Conservation (phyloP, 1,140 invertebrate species). For the Drosophila sp. region DNA sequence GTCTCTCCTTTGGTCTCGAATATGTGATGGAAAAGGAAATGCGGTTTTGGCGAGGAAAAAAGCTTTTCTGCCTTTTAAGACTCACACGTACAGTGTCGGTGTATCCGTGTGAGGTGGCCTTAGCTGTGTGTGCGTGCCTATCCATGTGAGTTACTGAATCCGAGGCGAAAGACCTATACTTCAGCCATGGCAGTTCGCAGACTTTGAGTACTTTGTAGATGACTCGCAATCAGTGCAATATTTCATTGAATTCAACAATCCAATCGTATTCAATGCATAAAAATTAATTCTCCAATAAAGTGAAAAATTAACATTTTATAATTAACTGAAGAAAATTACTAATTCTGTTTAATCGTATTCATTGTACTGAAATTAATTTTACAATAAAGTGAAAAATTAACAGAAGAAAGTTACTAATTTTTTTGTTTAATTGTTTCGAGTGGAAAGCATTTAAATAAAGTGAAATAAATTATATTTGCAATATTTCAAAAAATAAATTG, state of each 20-base stretch:
- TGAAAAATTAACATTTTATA: too few relatives aligned
- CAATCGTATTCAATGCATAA: too few relatives aligned
- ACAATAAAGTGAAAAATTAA: not conserved
- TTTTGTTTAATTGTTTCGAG: too few relatives aligned
- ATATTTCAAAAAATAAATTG: too few relatives aligned
- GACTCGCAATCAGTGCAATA: slow-evolving; percentile 21
- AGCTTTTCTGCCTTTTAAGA: slow-evolving; percentile 40
- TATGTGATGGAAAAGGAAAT: slow-evolving; percentile 60
- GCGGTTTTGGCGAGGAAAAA: slow-evolving; percentile 28
- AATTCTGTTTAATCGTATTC: too few relatives aligned
- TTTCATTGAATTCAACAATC: not conserved
- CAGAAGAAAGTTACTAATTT: too few relatives aligned
- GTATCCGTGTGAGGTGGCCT: slow-evolving; percentile 63
- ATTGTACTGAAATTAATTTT: too few relatives aligned
- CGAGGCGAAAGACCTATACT: slow-evolving; percentile 9
- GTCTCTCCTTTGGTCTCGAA: slow-evolving; percentile 1
- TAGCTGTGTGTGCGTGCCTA: slow-evolving; percentile 35
- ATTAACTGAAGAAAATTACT: too few relatives aligned
- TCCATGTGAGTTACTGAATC: slow-evolving; percentile 20
- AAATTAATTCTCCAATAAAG: too few relatives aligned
- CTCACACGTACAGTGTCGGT: slow-evolving; percentile 65
- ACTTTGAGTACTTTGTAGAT: slow-evolving; percentile 49
- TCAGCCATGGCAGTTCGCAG: slow-evolving; percentile 26
- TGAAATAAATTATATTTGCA: too few relatives aligned
- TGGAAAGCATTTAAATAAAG: too few relatives aligned